A percentile compares a stretch with the other conserved stretches of the same genome.
Evolutionary conservation across 2,888 invertebrate genomes (phyloP).

Genomic region (Leucania comma): DNA sequence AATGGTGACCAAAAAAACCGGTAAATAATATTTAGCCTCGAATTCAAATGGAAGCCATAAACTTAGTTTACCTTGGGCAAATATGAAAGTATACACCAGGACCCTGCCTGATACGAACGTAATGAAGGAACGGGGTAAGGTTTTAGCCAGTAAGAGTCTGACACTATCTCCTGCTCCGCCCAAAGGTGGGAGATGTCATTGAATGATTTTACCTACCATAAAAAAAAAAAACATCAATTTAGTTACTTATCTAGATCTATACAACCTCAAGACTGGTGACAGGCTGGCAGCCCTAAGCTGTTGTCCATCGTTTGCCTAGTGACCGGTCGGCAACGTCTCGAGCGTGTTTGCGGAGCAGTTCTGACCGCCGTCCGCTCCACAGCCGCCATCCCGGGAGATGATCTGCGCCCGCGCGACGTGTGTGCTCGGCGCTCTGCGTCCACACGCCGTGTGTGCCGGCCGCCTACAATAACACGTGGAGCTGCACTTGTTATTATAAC

Average conservation of each 20-base stretch:
- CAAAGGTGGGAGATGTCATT: too few relatives aligned
- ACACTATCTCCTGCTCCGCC: too few relatives aligned
- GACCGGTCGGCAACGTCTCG: constrained; percentile 33
- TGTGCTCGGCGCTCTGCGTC: constrained; percentile 19
- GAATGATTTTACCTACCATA: too few relatives aligned
- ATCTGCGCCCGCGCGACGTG: constrained; percentile 5
- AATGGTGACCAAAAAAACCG: too few relatives aligned
- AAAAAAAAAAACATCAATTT: too few relatives aligned
- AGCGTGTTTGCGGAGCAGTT: constrained; percentile 43
- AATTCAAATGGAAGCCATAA: too few relatives aligned
- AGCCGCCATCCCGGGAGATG: constrained; percentile 13
- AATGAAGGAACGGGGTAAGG: too few relatives aligned
- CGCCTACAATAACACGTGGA: constrained; percentile 53
- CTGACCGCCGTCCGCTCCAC: constrained; percentile 16
- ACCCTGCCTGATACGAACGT: too few relatives aligned
- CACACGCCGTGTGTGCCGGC: constrained; percentile 12
- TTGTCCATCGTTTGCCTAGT: constrained; percentile 30
- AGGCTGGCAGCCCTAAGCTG: constrained; percentile 35
- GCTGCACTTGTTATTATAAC: constrained; percentile 52
- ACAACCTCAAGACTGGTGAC: neutral
- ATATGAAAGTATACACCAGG: too few relatives aligned
- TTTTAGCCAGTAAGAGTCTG: too few relatives aligned
- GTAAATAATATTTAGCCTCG: too few relatives aligned
- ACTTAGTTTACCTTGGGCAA: too few relatives aligned
- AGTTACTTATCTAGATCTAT: neutral